Evolutionary conservation across 1,140 invertebrate genomes (phyloP).

Genomic region (Bombus pascuorum): DNA sequence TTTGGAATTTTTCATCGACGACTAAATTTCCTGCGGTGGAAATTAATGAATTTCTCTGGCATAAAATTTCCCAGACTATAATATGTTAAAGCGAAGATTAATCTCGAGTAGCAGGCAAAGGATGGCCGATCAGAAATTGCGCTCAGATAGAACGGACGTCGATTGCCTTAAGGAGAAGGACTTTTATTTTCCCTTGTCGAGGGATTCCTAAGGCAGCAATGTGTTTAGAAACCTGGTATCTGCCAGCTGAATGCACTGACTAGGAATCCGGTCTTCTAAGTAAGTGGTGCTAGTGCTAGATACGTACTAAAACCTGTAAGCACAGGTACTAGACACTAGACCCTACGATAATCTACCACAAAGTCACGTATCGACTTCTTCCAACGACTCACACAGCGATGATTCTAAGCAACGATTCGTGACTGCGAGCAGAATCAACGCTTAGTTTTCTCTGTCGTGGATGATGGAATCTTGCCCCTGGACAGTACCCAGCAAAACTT

Average conservation of each 20-base stretch:
- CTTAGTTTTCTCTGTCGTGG: slow-evolving; percentile 32
- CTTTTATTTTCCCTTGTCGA: slow-evolving; percentile 58
- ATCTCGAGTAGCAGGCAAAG: neutral
- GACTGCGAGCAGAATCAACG: slow-evolving; percentile 27
- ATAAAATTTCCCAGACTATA: neutral
- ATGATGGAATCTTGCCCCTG: slow-evolving; percentile 41
- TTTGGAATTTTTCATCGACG: neutral
- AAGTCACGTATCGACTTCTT: slow-evolving; percentile 46
- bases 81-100: neutral
- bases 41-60: neutral
- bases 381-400: slow-evolving; percentile 12
- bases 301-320: slow-evolving; percentile 50
- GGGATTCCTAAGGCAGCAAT: slow-evolving; percentile 55
- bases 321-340: slow-evolving; percentile 49
- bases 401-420: slow-evolving; percentile 36
- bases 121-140: slow-evolving; percentile 42
- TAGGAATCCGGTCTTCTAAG: slow-evolving; percentile 67
- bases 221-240: slow-evolving; percentile 55
- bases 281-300: slow-evolving; percentile 39
- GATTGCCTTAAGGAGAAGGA: slow-evolving; percentile 52
- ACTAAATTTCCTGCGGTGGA: neutral
- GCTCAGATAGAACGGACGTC: slow-evolving; percentile 45
- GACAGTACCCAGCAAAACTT: slow-evolving; percentile 29
- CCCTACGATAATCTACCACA: slow-evolving; percentile 56
- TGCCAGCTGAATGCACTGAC: slow-evolving; percentile 47